Conservation (phyloP, 2,888 invertebrate genomes). For the Bembecia ichneumoniformis region DNA sequence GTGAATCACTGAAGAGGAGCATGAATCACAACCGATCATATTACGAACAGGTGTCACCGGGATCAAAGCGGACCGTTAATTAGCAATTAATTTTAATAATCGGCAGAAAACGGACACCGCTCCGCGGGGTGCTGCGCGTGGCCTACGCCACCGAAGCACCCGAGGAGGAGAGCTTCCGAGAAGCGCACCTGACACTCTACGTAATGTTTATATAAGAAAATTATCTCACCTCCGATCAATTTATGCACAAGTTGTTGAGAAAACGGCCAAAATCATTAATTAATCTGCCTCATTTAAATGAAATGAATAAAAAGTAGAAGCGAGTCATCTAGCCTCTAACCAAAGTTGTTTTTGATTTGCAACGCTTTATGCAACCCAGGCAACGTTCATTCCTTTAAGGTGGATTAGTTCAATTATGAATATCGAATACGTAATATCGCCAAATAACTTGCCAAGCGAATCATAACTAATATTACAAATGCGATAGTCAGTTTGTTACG, state of each 20-base stretch:
- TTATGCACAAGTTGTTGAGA: neutral
- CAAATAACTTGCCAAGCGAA: too few relatives aligned
- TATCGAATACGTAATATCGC: too few relatives aligned
- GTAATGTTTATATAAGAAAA: neutral
- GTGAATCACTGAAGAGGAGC: too few relatives aligned
- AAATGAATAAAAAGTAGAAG: neutral
- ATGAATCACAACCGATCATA: neutral
- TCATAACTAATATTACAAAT: too few relatives aligned
- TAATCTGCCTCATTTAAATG: neutral
- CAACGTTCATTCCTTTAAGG: too few relatives aligned
- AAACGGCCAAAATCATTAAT: neutral
- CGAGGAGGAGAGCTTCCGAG: neutral
- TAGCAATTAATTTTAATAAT: conserved; percentile 1
- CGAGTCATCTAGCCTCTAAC: too few relatives aligned
- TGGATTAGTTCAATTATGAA: too few relatives aligned
- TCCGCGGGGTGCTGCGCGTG: neutral
- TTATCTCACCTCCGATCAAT: neutral
- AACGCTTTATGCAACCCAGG: too few relatives aligned
- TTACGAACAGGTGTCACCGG: neutral
- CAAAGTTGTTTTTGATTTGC: too few relatives aligned
- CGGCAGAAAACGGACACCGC: conserved; percentile 5
- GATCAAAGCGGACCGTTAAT: neutral
- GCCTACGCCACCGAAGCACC: too few relatives aligned
- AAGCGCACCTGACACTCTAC: neutral
- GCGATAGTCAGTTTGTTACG: too few relatives aligned